These are phyloP conservation scores for Avahi laniger DNA, from an alignment of 2,797 vertebrate species.

Conservation along the genomic window DNA sequence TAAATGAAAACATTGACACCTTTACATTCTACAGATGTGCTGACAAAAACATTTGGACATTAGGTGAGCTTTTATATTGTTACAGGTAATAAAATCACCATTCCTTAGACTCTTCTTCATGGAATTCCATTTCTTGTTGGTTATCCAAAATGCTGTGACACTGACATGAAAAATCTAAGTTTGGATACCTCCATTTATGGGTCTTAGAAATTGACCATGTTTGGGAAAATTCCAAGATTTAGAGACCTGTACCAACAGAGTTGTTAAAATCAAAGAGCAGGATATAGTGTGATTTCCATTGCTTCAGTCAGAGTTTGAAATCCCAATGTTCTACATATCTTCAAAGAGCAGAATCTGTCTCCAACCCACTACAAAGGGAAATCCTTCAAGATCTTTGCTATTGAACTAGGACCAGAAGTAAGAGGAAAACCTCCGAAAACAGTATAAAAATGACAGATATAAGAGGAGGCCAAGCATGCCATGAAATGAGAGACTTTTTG, in stretches of 20 bases:
- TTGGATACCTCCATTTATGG: neutral
- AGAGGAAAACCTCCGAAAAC: conserved; percentile 78
- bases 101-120: neutral
- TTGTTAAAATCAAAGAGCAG: conserved; percentile 83
- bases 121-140: neutral
- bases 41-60: neutral
- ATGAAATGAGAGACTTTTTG: conserved; percentile 79
- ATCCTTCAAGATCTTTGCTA: conserved; percentile 80
- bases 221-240: conserved; percentile 48
- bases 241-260: conserved; percentile 59
- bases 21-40: neutral
- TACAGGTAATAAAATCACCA: neutral
- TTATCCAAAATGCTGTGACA: neutral
- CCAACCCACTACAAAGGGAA: conserved; percentile 83
- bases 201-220: neutral
- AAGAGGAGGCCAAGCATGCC: conserved; percentile 76
- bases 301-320: conserved; percentile 79
- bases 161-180: conserved; percentile 7
- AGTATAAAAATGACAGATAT: conserved; percentile 82
- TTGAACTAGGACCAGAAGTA: conserved; percentile 81
- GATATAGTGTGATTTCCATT: conserved; percentile 77
- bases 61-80: neutral
- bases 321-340: conserved; percentile 81
- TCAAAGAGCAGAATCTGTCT: conserved; percentile 82
- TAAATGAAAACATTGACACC: neutral